Base-by-base conservation (phyloP, 1,140 invertebrate species). In the Leptopilina boulardi region DNA sequence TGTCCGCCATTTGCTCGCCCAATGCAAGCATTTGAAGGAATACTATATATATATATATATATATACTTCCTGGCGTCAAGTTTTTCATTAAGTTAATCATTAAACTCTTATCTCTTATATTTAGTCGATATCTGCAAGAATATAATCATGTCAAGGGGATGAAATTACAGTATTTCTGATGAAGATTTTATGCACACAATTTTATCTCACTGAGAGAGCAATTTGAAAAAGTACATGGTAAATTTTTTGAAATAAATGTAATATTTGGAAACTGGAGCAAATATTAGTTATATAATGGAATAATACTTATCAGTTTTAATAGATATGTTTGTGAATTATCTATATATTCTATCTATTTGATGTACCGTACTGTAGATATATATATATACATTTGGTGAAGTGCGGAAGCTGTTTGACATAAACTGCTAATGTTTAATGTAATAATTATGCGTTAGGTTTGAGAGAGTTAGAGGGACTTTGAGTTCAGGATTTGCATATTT, bases 241-340 rank as follows among this genome's bases (percentile, higher is more conserved):
- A 18, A 51, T 18, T 51, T n/a, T n/a, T 51, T n/a, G 15, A 51
- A 51, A 51, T 18, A n/a, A n/a, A 51, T 18, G 15, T 51, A 51
- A 51, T 47, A 15, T 47, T 47, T 51, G n/a, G n/a, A 51, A 51
- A 51, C 15, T 51, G n/a, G 47, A 5, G 47, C 47, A 18, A 51
- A 51, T 51, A 51, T 51, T 51, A 18, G 47, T 51, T 51, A 51
- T 18, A n/a, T 51, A 51, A 51, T 51, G 47, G 47, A 51, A 51
- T 51, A 51, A 51, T 51, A 51, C 47, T 51, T 51, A 51, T 51
- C 47, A 51, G 47, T 51, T n/a, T 51, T 51, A 51, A 51, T 51
- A 51, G 47, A 51, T 51, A 51, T 18, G 15, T 51, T 51, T 51
- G 15, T 51, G 47, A 51, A 51, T 5, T 51, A 51, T 47, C 44